phyloP scores from a whole-genome alignment of 2,797 vertebrate species.

The Pseudocheirus occidentalis region DNA sequence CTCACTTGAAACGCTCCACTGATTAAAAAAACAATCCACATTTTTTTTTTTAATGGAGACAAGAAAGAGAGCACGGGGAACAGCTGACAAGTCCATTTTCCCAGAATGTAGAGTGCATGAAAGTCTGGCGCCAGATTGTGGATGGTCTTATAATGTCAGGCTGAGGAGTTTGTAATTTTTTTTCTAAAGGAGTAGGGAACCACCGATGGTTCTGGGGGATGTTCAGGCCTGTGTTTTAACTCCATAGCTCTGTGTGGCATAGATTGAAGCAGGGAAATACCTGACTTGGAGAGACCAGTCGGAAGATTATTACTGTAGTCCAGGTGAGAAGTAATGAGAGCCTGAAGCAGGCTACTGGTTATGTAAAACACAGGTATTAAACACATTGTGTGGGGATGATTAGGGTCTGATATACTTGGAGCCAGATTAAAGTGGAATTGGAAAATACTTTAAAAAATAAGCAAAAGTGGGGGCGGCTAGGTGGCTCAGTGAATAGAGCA shows the following conservation, averaged over 20 bases:
- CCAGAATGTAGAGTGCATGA: background rate
- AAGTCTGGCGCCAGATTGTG: background rate
- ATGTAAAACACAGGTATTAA: background rate
- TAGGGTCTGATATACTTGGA: background rate
- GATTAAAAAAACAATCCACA: background rate
- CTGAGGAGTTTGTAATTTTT: background rate
- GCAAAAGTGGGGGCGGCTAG: too few species aligned
- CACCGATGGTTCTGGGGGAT: background rate
- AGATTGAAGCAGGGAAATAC: background rate
- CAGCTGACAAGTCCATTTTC: background rate
- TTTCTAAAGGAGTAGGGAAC: background rate
- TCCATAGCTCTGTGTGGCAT: background rate
- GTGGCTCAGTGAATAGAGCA: too few species aligned
- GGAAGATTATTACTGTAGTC: background rate
- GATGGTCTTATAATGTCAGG: background rate
- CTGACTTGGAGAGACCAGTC: background rate
- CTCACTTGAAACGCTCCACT: background rate
- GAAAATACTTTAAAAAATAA: background rate
- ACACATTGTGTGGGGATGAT: background rate
- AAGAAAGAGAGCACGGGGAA: background rate
- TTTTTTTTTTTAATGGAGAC: background rate
- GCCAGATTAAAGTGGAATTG: background rate
- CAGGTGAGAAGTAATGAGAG: background rate
- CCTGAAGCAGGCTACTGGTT: background rate
- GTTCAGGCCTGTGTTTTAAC: background rate